These are phyloP conservation scores for Aplochiton taeniatus DNA, from an alignment of 2,797 vertebrate genomes.

Conservation along the genomic window DNA sequence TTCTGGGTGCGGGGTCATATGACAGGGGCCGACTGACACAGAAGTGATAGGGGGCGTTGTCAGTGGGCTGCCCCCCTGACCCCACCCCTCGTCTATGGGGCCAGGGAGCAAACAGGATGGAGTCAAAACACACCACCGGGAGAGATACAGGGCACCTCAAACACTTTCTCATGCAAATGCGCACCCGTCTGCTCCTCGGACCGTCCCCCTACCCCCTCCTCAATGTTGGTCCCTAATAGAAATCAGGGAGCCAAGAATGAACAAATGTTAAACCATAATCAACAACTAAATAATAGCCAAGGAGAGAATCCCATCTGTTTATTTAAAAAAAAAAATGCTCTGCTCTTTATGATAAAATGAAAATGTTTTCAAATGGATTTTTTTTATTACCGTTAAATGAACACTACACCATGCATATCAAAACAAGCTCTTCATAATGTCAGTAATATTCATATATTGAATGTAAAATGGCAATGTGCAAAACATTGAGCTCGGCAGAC, in stretches of 20 bases:
- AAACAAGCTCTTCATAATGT: too few relatives aligned
- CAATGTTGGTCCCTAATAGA: conserved; percentile 1
- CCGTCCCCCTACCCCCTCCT: neutral
- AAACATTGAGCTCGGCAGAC: too few relatives aligned
- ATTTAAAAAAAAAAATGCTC: too few relatives aligned
- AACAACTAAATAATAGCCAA: conserved; percentile 1
- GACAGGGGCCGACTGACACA: conserved; percentile 46
- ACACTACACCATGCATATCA: too few relatives aligned
- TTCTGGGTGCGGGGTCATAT: conserved; percentile 24
- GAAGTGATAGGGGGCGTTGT: conserved; percentile 48
- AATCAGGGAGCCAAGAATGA: neutral
- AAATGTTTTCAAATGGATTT: too few relatives aligned
- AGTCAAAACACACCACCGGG: conserved; percentile 28
- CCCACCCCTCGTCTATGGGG: conserved; percentile 19
- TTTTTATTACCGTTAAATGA: too few relatives aligned
- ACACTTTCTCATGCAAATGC: conserved; percentile 56
- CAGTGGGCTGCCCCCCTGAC: conserved; percentile 41
- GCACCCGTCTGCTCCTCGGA: conserved; percentile 1
- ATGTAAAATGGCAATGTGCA: too few relatives aligned
- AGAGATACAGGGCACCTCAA: conserved; percentile 14
- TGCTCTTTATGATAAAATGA: too few relatives aligned
- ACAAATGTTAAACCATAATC: neutral
- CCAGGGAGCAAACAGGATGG: conserved; percentile 31
- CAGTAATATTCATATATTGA: too few relatives aligned
- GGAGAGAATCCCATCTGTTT: too few relatives aligned